These are phyloP conservation scores for Mustela lutreola DNA, from an alignment of 2,113 vertebrate genomes.

Conservation along the genomic window DNA sequence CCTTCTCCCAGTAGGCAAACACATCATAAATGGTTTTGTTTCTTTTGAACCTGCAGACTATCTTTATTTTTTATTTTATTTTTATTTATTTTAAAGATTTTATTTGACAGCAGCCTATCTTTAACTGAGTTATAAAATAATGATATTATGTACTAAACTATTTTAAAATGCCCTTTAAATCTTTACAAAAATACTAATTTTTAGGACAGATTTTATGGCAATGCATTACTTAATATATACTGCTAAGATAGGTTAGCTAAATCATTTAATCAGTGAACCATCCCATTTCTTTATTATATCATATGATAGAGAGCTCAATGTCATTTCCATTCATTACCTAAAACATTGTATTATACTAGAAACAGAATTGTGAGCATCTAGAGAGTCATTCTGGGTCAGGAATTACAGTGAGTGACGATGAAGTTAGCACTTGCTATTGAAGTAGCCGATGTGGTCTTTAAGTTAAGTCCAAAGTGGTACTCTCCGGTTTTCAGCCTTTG, in stretches of 20 bases:
- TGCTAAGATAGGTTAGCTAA: background rate
- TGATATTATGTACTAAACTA: background rate
- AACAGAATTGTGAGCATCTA: background rate
- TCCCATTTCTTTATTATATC: background rate
- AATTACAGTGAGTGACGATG: background rate
- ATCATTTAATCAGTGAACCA: background rate
- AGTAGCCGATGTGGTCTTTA: background rate
- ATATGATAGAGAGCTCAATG: background rate
- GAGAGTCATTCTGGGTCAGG: background rate
- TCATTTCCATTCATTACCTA: background rate
- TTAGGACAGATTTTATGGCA: background rate
- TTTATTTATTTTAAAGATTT: no score
- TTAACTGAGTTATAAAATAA: constrained; percentile 4
- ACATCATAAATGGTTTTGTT: background rate
- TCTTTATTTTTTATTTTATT: background rate
- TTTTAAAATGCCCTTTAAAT: constrained; percentile 3
- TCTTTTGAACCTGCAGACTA: background rate
- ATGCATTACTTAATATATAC: background rate
- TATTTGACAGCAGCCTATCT: background rate
- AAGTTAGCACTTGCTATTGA: constrained; percentile 14
- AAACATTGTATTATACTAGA: background rate
- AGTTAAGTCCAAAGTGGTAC: background rate
- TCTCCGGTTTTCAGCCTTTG: constrained; percentile 12
- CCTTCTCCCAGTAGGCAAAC: background rate
- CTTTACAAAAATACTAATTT: constrained; percentile 4